Evolutionary conservation across 2,888 invertebrate genomes (phyloP).

Genomic region (Dicycla oo): DNA sequence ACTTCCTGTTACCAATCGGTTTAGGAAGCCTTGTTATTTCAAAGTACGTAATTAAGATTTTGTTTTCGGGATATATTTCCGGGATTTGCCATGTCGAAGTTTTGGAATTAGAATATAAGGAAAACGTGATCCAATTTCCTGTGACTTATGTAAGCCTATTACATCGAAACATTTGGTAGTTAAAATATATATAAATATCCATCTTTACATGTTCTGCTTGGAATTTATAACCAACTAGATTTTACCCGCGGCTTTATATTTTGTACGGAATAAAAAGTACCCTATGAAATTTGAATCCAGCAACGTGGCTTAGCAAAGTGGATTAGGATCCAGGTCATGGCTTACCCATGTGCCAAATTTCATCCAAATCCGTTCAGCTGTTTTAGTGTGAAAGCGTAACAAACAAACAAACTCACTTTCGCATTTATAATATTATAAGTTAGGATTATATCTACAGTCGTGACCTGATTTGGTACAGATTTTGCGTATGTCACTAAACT

Average conservation of each 20-base stretch:
- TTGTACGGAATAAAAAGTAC: too few species aligned
- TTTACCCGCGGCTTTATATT: too few species aligned
- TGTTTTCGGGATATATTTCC: constrained; percentile 41
- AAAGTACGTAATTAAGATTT: constrained; percentile 45
- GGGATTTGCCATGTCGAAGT: constrained; percentile 29
- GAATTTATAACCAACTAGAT: background rate
- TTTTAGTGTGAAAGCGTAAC: too few species aligned
- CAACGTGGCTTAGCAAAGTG: too few species aligned
- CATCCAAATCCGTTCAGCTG: too few species aligned
- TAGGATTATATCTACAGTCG: background rate
- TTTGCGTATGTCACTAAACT: background rate
- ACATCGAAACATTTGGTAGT: constrained; percentile 17
- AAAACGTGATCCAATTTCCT: constrained; percentile 50
- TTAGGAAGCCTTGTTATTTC: constrained; percentile 42
- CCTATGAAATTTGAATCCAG: too few species aligned
- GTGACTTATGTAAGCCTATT: constrained; percentile 39
- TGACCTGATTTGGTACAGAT: background rate
- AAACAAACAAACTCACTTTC: too few species aligned
- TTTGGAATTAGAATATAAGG: constrained; percentile 55
- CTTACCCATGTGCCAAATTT: too few species aligned
- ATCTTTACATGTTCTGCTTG: background rate
- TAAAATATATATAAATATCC: too few species aligned
- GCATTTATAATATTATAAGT: too few species aligned
- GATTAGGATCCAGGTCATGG: too few species aligned
- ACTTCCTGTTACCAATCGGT: constrained; percentile 18